Base-by-base conservation (phyloP, 1,140 invertebrate species). In the Trichogramma pretiosum region DNA sequence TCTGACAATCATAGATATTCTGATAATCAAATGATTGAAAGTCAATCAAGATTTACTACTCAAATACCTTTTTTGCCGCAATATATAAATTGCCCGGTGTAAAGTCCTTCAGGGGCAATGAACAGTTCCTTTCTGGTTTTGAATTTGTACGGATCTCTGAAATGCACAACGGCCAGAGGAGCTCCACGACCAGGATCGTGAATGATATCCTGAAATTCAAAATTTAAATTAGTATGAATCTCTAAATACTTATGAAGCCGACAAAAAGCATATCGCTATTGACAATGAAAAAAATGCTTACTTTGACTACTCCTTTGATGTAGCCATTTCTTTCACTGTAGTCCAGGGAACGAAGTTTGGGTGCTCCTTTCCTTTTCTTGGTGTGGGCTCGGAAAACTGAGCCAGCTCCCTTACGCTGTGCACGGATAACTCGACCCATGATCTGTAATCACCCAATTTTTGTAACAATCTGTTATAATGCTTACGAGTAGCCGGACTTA, bases 371-470 rank as follows among this genome's bases (percentile, higher is more conserved):
- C 62, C 95, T 85, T 75, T 89, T 93, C 73, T 97, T 97, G 5
- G 90, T 97, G 71, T 97, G 94, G 55, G 94, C 88, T 65, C 89
- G 89, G 80, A 99, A 99, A 38, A 99, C 88, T 59, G 91, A 93
- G 68, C 94, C 94, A 64, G 90, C 87, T 81, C 96, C 96, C 78
- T 98, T 99, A 83, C 96, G 87, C 73, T 99, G 96, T 66, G 90
- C 87, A 77, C 95, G 87, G 80, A 99, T 98, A 59, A 99, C 95
- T 72, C 96, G 89, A 81, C 96, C 96, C 96, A 99, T 99, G 52
- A 49, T 39, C 60, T 61, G 42, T 2, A 54, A 52, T n/a, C n/a
- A n/a, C n/a, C n/a, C n/a, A n/a, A n/a, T n/a, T n/a, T n/a, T n/a
- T n/a, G n/a, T n/a, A n/a, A n/a, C n/a, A n/a, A n/a, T n/a, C n/a